Base-by-base conservation (phyloP, 2,797 vertebrate genomes). In the Sebastes minor region DNA sequence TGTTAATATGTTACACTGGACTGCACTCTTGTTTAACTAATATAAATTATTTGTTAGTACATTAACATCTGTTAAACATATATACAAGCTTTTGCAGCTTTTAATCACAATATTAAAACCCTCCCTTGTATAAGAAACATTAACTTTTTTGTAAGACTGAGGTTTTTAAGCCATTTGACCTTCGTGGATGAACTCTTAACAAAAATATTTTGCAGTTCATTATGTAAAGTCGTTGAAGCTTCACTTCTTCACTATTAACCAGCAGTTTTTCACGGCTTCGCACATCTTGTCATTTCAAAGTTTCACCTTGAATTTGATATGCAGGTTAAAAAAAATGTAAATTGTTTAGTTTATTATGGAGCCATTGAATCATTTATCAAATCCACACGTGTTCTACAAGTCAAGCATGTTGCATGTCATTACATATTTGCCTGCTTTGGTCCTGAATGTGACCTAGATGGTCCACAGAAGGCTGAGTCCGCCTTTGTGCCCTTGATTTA, bases 401-500 rank as follows among this genome's bases (percentile, higher is more conserved):
- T 57, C 4, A 35, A 23, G 62, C n/a, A 22, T 38, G 28, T 20
- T 61, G 27, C 25, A 10, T 66, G 42, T 7, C 14, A 61, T 72
- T 61, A 23, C 9, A 64, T 49, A 16, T 63, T 72, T 10, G 23
- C 12, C 9, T 27, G 28, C 20, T 13, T 1, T 49, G 27, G 8
- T 52, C 11, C 53, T 53, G 35, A 38, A 73, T 69, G 25, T 66
- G 57, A 63, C 53, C 33, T 67, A 57, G 5, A 55, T 33, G 13
- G 33, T 65, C 32, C 30, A 30, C 49, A 76, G 13, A 74, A 63
- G 72, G 16, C 66, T 55, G 49, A 70, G 59, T 3, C 56, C 56
- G 70, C 20, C 42, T 70, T 61, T 78, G 14, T 78, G 61, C 11
- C 66, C 66, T 82, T 76, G 32, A 38, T 57, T 66, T 74, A 25